Conservation (phyloP, 2,113 vertebrate species). For the Capreolus pygargus region DNA sequence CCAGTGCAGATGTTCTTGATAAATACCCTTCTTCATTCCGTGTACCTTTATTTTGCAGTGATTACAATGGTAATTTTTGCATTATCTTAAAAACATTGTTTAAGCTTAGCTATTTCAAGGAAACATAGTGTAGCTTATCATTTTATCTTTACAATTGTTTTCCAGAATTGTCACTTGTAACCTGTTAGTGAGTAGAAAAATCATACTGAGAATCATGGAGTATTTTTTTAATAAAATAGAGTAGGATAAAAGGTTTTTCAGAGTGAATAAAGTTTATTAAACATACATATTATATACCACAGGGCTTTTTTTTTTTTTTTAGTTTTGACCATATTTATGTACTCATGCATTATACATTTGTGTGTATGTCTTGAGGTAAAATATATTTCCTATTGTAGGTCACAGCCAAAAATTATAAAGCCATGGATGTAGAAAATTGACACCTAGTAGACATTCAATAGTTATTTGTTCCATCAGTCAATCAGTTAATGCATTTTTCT, state of each 20-base stretch:
- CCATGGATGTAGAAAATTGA: neutral
- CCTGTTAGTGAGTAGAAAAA: neutral
- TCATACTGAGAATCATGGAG: neutral
- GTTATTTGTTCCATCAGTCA: neutral
- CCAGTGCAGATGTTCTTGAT: neutral
- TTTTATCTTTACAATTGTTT: neutral
- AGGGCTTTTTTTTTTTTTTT: neutral
- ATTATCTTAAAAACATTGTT: neutral
- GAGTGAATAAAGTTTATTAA: neutral
- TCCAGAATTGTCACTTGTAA: neutral
- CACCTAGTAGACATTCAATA: neutral
- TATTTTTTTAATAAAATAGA: neutral
- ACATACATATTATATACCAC: neutral
- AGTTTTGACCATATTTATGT: neutral
- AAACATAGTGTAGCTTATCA: neutral
- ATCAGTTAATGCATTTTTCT: neutral
- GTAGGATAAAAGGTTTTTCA: neutral
- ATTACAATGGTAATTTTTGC: neutral
- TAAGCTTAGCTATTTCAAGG: neutral
- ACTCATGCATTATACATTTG: neutral
- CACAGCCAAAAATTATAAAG: neutral
- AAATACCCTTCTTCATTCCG: neutral
- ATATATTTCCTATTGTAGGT: neutral
- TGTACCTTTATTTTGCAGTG: neutral
- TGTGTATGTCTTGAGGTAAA: neutral